Conservation (phyloP, 2,113 vertebrate genomes). For the Nycticebus coucang region DNA sequence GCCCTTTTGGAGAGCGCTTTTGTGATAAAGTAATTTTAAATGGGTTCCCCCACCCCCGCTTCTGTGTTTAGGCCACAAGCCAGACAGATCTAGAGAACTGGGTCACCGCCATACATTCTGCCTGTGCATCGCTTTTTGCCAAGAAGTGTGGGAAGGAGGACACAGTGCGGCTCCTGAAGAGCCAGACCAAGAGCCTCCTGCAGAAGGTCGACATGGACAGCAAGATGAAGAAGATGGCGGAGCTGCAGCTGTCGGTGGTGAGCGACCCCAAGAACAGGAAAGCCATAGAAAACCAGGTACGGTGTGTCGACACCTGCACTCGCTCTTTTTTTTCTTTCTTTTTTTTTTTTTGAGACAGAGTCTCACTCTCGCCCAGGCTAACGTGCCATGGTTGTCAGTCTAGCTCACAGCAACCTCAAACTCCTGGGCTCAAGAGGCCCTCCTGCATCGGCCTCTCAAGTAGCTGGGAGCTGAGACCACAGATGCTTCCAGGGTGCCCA, state of each 20-base stretch:
- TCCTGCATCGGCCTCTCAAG: too few relatives aligned
- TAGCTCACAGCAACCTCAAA: too few relatives aligned
- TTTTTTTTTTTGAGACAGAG: too few relatives aligned
- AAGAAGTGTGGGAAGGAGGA: slow-evolving; percentile 97
- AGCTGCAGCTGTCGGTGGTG: slow-evolving; percentile 95
- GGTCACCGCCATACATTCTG: slow-evolving; percentile 97
- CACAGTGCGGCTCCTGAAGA: slow-evolving; percentile 92
- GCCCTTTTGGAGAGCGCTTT: not conserved
- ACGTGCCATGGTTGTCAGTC: too few relatives aligned
- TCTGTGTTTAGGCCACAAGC: slow-evolving; percentile 90
- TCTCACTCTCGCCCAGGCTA: too few relatives aligned
- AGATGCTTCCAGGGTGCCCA: too few relatives aligned
- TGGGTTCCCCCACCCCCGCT: accelerated
- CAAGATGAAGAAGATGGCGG: slow-evolving; percentile 99
- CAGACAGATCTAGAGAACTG: slow-evolving; percentile 98
- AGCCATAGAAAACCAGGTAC: slow-evolving; percentile 98
- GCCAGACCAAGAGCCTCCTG: slow-evolving; percentile 91
- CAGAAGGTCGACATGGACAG: slow-evolving; percentile 99
- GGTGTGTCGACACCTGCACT: accelerated
- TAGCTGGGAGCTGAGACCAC: too few relatives aligned
- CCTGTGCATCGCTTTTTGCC: slow-evolving; percentile 95
- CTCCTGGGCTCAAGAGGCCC: too few relatives aligned
- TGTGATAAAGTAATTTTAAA: not conserved
- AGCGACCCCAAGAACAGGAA: slow-evolving; percentile 95
- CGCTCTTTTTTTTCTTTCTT: accelerated